phyloP scores from a whole-genome alignment of 2,113 vertebrate genomes.

The Lamprotornis superbus region DNA sequence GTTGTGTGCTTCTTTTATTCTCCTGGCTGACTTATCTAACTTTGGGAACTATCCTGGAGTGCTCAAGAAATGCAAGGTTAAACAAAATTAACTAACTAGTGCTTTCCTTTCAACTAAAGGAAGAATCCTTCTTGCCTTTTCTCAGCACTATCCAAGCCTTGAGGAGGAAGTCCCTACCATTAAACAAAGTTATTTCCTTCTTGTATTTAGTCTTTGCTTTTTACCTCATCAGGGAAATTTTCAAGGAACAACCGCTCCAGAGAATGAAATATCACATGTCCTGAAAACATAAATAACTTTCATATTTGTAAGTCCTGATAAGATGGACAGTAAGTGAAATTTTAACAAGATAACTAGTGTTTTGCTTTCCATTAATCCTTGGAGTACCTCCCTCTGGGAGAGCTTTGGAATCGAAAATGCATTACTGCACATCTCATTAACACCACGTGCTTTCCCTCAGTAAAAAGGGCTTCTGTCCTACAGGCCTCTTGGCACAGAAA shows the following conservation, averaged over 20 bases:
- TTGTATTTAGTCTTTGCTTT: background rate
- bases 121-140: background rate
- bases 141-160: background rate
- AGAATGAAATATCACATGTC: background rate
- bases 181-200: background rate
- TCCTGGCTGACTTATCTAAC: background rate
- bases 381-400: background rate
- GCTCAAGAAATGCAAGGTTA: background rate
- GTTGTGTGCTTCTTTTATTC: background rate
- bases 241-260: background rate
- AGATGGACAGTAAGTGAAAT: background rate
- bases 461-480: conserved; percentile 10
- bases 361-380: conserved; percentile 36
- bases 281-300: background rate
- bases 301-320: background rate
- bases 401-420: background rate
- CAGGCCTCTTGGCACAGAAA: background rate
- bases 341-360: conserved; percentile 17
- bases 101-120: background rate
- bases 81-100: background rate
- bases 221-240: background rate
- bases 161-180: background rate
- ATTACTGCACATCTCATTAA: conserved; percentile 32
- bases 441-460: background rate
- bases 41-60: background rate